These are phyloP conservation scores for Orbicella faveolata DNA, from an alignment of 64 coral and sea anemone species.

Conservation along the genomic window DNA sequence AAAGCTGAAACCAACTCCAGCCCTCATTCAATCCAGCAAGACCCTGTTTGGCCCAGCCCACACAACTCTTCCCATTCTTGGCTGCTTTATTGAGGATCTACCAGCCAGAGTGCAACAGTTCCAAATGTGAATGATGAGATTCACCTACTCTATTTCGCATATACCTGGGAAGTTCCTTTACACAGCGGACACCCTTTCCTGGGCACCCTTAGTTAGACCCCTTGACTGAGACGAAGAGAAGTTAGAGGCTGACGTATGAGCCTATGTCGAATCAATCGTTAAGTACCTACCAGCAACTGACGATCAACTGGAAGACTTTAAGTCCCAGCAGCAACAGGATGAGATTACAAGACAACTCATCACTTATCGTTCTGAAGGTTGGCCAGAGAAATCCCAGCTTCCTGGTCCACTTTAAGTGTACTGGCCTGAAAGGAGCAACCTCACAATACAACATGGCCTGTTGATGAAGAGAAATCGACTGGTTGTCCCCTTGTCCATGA, in stretches of 20 bases:
- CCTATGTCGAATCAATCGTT: slow-evolving; percentile 2
- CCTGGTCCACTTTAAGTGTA: not conserved
- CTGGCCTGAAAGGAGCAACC: not conserved
- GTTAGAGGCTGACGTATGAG: not conserved
- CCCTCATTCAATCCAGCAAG: not conserved
- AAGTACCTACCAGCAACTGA: not conserved
- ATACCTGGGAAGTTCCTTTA: not conserved
- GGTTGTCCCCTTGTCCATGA: not conserved
- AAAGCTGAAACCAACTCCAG: not conserved
- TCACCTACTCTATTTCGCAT: not conserved
- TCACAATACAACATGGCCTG: not conserved
- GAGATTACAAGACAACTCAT: not conserved
- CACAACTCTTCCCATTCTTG: not conserved
- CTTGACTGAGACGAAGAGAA: not conserved
- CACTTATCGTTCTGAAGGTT: not conserved
- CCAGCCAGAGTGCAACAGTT: not conserved
- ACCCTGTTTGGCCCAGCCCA: not conserved
- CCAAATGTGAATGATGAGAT: not conserved
- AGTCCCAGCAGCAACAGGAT: slow-evolving; percentile 5
- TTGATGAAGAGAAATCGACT: not conserved
- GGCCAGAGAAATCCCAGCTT: slow-evolving; percentile 14
- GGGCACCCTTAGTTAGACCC: not conserved
- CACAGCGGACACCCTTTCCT: not conserved
- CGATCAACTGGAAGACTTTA: not conserved
- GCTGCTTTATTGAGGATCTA: not conserved